Conservation (phyloP, 2,113 vertebrate species). For the Prunella fulvescens region DNA sequence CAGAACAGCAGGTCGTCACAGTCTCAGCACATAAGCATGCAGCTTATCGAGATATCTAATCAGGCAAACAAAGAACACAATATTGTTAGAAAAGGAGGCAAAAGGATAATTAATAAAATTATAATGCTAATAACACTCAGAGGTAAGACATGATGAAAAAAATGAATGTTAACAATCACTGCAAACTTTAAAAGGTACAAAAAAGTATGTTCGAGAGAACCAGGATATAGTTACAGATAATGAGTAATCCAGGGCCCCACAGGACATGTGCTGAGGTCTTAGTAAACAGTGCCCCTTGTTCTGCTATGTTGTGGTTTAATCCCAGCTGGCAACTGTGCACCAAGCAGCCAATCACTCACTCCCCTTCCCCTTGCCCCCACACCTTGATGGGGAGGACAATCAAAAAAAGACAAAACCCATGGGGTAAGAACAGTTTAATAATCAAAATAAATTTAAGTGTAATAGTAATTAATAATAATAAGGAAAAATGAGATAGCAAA, state of each 20-base stretch:
- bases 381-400: not conserved
- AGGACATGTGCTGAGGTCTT: not conserved
- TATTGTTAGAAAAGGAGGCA: not conserved
- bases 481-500: not conserved
- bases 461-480: not conserved
- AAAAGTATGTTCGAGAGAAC: not conserved
- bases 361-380: too few species aligned
- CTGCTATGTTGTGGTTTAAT: not conserved
- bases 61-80: not conserved
- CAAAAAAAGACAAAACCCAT: not conserved
- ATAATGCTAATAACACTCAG: not conserved
- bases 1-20: not conserved
- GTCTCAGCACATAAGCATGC: not conserved
- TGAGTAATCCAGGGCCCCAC: not conserved
- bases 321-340: not conserved
- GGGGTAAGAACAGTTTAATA: not conserved
- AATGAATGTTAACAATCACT: not conserved
- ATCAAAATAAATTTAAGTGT: not conserved
- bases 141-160: not conserved
- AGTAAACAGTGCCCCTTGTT: not conserved
- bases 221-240: not conserved
- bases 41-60: not conserved
- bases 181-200: not conserved
- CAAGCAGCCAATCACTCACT: not conserved
- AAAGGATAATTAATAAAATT: not conserved